A percentile compares a stretch with the other conserved stretches of the same genome.
Conservation (phyloP, 2,888 invertebrate species). For the Microdon myrmicae region DNA sequence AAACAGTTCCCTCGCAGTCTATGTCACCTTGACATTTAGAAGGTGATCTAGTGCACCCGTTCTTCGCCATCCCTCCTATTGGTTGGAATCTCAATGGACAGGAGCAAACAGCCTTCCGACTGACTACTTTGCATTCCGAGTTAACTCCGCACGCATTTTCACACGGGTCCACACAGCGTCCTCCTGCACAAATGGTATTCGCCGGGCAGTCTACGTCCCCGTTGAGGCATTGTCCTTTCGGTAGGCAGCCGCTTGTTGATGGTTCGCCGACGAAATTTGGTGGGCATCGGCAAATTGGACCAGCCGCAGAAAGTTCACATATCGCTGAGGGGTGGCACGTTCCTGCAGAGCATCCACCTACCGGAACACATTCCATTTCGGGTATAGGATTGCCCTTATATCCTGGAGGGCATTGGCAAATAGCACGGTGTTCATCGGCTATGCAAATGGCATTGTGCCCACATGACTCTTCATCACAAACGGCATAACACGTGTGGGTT, state of each 20-base stretch:
- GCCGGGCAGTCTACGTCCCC: conserved; percentile 80
- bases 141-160: conserved; percentile 84
- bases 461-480: conserved; percentile 84
- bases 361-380: conserved; percentile 81
- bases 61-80: conserved; percentile 71
- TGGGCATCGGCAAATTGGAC: conserved; percentile 83
- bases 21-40: conserved; percentile 75
- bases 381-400: conserved; percentile 82
- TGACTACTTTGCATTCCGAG: conserved; percentile 81
- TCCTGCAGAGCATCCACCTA: conserved; percentile 79
- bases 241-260: conserved; percentile 77
- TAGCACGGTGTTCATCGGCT: conserved; percentile 82
- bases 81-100: conserved; percentile 82
- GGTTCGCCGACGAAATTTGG: conserved; percentile 82
- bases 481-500: conserved; percentile 83
- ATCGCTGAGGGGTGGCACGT: conserved; percentile 85
- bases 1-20: conserved; percentile 83
- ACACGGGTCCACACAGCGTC: conserved; percentile 83
- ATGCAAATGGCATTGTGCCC: conserved; percentile 89
- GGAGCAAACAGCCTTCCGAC: conserved; percentile 80
- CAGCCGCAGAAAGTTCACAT: conserved; percentile 76
- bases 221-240: conserved; percentile 79
- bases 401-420: conserved; percentile 88
- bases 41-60: conserved; percentile 79
- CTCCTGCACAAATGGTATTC: conserved; percentile 77